phyloP scores from a whole-genome alignment of 2,113 vertebrate species.

The Melierax canorus region DNA sequence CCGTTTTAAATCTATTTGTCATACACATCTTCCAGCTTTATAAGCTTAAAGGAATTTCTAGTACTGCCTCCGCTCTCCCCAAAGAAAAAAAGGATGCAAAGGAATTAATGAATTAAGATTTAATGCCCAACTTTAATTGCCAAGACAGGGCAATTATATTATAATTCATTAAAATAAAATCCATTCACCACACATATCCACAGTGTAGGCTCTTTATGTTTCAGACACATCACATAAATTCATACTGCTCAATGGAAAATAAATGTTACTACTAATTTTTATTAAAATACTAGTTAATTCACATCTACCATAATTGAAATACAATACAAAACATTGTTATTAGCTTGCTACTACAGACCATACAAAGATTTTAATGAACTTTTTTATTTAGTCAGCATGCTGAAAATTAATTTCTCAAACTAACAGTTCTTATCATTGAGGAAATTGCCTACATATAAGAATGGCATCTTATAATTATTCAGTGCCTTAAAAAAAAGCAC shows the following conservation, averaged over 20 bases:
- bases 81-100: background rate
- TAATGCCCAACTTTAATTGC: constrained; percentile 40
- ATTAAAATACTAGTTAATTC: constrained; percentile 28
- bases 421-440: constrained; percentile 41
- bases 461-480: background rate
- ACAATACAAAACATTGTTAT: constrained; percentile 28
- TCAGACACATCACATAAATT: background rate
- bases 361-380: constrained; percentile 48
- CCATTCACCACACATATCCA: background rate
- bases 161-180: constrained; percentile 34
- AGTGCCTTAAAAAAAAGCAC: background rate
- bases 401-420: constrained; percentile 63
- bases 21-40: background rate
- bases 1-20: constrained; percentile 14
- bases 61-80: background rate
- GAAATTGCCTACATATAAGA: background rate
- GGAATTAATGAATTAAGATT: constrained; percentile 12
- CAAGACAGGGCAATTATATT: constrained; percentile 9
- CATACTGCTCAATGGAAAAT: constrained; percentile 1
- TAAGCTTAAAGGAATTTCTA: constrained; percentile 12
- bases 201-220: background rate
- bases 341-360: background rate
- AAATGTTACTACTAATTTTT: constrained; percentile 22
- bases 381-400: constrained; percentile 50
- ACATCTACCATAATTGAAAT: constrained; percentile 34